phyloP scores from a whole-genome alignment of 2,797 vertebrate species.

The Manis crassicaudata region DNA sequence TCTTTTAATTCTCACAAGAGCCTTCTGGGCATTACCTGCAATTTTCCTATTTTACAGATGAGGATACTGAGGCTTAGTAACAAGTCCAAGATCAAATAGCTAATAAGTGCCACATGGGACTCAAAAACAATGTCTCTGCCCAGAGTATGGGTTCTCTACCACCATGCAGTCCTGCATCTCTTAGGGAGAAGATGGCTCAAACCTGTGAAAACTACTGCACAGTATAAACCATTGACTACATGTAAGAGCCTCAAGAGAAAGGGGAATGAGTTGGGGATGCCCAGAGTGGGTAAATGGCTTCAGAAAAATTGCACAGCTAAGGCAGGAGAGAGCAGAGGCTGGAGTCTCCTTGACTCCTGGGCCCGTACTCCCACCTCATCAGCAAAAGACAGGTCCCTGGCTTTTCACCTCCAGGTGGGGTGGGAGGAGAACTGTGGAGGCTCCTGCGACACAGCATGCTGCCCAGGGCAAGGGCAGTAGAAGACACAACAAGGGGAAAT shows the following conservation, averaged over 20 bases:
- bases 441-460: neutral
- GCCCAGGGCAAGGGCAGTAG: neutral
- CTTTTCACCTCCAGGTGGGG: neutral
- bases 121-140: neutral
- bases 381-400: accelerated
- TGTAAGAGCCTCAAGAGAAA: neutral
- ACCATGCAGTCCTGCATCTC: neutral
- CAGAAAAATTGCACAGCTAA: neutral
- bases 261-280: neutral
- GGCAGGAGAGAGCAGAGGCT: neutral
- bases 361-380: neutral
- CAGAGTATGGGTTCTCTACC: neutral
- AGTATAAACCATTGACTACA: accelerated
- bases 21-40: accelerated
- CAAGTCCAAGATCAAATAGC: accelerated
- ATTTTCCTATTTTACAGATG: neutral
- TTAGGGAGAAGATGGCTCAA: neutral
- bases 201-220: accelerated
- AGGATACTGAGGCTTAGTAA: neutral
- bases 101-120: neutral
- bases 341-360: neutral
- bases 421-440: accelerated
- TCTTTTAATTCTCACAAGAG: neutral
- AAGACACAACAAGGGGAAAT: neutral
- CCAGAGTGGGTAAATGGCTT: neutral